A percentile compares a stretch with the other conserved stretches of the same genome.
phyloP scores from a whole-genome alignment of 2,888 invertebrate species.

The Erebia palarica region DNA sequence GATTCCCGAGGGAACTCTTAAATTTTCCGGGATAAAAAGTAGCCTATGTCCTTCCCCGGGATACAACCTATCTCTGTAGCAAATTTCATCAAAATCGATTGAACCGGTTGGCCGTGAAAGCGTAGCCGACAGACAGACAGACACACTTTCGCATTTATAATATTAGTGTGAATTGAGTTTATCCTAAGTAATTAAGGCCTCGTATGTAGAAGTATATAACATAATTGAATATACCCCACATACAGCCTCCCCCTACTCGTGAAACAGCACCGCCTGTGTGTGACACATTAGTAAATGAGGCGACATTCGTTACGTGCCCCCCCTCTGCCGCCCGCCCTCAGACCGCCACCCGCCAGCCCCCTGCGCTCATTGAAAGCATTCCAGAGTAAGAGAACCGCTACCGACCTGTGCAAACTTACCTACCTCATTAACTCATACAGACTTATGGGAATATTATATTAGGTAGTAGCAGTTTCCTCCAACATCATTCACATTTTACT shows the following conservation, averaged over 20 bases:
- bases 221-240: slow-evolving; percentile 25
- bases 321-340: background rate
- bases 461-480: too few relatives aligned
- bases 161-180: background rate
- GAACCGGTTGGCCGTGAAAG: too few relatives aligned
- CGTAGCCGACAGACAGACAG: too few relatives aligned
- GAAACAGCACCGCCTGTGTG: slow-evolving; percentile 81
- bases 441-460: slow-evolving; percentile 4
- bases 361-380: slow-evolving; percentile 53
- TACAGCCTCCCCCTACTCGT: slow-evolving; percentile 44
- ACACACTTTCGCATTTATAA: too few relatives aligned
- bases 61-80: too few relatives aligned
- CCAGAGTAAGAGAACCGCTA: slow-evolving; percentile 43
- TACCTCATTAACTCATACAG: slow-evolving; percentile 15
- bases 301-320: slow-evolving; percentile 77
- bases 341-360: slow-evolving; percentile 47
- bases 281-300: slow-evolving; percentile 84
- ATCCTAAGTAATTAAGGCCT: background rate
- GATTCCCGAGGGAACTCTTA: too few relatives aligned
- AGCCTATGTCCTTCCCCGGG: too few relatives aligned
- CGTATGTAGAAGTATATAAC: slow-evolving; percentile 6
- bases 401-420: slow-evolving; percentile 22
- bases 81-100: too few relatives aligned
- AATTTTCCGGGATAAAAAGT: too few relatives aligned
- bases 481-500: too few relatives aligned